Percentiles rank a stretch among this genome's conserved stretches.
Evolutionary conservation across 2,888 invertebrate species (phyloP).

Genomic region (Temnothorax unifasciatus): DNA sequence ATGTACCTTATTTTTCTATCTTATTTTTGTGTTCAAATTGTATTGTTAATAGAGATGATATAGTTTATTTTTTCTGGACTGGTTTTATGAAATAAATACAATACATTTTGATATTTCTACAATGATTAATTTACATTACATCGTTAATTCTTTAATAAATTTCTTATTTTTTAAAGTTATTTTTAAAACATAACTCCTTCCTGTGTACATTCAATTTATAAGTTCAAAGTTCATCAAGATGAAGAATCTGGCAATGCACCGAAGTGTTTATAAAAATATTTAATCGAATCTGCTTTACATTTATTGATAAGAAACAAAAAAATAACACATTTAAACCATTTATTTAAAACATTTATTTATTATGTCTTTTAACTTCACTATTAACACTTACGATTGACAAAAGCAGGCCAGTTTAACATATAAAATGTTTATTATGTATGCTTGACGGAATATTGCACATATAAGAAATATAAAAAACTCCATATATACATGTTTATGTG

Average conservation of each 20-base stretch:
- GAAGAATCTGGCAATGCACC: background rate
- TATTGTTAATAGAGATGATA: conserved; percentile 71
- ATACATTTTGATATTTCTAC: conserved; percentile 40
- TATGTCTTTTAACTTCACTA: background rate
- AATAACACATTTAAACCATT: background rate
- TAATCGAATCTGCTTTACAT: background rate
- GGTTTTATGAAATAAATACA: conserved; percentile 71
- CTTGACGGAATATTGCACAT: background rate
- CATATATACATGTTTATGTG: background rate
- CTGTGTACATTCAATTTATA: background rate
- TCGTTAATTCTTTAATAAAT: background rate
- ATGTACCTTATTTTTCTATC: conserved; percentile 53
- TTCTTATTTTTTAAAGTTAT: background rate
- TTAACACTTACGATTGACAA: background rate
- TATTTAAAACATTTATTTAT: background rate
- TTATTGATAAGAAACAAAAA: background rate
- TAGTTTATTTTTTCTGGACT: conserved; percentile 74
- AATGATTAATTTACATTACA: conserved; percentile 20
- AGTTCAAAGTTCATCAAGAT: background rate
- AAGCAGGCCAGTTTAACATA: background rate
- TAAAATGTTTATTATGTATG: background rate
- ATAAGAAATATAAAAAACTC: background rate
- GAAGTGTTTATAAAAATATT: background rate
- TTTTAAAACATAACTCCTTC: background rate
- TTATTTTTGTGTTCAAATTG: conserved; percentile 66